Conservation (phyloP, 2,888 invertebrate genomes). For the Limnephilus marmoratus region DNA sequence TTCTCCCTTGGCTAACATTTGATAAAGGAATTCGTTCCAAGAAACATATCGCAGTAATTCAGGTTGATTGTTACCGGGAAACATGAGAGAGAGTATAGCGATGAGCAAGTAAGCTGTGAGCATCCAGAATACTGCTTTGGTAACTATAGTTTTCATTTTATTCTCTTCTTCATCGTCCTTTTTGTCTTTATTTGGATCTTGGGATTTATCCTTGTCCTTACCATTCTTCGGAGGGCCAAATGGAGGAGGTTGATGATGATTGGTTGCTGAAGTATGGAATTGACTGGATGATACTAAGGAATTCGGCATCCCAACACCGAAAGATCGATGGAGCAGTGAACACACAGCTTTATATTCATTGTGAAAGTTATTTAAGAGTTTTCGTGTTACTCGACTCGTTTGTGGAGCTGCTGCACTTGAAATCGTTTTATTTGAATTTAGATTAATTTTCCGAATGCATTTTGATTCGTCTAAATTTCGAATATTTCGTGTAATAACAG, state of each 20-base stretch:
- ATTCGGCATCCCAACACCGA: constrained; percentile 71
- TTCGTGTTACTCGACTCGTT: neutral
- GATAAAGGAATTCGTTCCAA: constrained; percentile 98
- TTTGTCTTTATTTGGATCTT: constrained; percentile 71
- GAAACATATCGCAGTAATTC: constrained; percentile 90
- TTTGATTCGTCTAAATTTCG: constrained; percentile 23
- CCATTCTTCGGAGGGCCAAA: constrained; percentile 62
- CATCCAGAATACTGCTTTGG: constrained; percentile 89
- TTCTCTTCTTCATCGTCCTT: constrained; percentile 81
- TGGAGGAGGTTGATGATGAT: constrained; percentile 66
- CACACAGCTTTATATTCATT: constrained; percentile 78
- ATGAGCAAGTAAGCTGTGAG: constrained; percentile 86
- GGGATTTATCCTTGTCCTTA: constrained; percentile 69
- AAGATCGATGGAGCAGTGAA: constrained; percentile 75
- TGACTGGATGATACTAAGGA: constrained; percentile 66
- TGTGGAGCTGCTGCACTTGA: neutral
- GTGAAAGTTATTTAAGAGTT: constrained; percentile 19
- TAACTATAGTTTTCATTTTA: constrained; percentile 83
- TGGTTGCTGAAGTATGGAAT: constrained; percentile 68
- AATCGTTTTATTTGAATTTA: neutral
- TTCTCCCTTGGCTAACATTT: constrained; percentile 96
- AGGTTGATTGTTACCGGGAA: constrained; percentile 84
- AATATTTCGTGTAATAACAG: constrained; percentile 20
- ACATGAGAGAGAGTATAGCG: constrained; percentile 83
- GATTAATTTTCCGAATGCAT: neutral